Evolutionary conservation across 2,888 invertebrate species (phyloP).

Genomic region (Rugalucina vietnamica): DNA sequence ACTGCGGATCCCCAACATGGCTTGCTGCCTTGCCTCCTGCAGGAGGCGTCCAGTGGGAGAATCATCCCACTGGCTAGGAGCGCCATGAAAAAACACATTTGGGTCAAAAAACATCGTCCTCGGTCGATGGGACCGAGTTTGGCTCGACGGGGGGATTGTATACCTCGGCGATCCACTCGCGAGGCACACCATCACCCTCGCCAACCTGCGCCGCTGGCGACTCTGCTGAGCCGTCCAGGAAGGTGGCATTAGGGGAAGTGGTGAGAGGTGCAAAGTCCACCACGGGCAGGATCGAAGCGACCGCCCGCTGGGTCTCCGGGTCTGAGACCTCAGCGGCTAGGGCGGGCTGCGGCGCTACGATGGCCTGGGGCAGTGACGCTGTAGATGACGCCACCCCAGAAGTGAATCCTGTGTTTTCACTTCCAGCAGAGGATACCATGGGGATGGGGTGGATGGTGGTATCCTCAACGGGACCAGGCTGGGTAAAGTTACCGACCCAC

Average conservation of each 20-base stretch:
- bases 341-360: too few species aligned
- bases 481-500: too few species aligned
- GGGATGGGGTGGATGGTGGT: too few species aligned
- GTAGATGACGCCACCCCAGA: background rate
- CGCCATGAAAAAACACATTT: background rate
- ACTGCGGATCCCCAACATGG: background rate
- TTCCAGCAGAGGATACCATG: too few species aligned
- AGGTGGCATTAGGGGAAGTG: background rate
- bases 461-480: too few species aligned
- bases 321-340: background rate
- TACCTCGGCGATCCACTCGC: background rate
- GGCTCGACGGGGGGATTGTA: too few species aligned
- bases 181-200: background rate
- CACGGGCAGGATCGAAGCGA: background rate
- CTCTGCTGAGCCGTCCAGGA: background rate
- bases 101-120: background rate
- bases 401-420: too few species aligned
- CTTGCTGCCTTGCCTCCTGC: background rate
- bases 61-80: background rate
- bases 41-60: too few species aligned
- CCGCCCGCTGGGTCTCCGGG: background rate
- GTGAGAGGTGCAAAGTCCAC: background rate
- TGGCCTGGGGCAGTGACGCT: background rate
- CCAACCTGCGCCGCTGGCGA: background rate
- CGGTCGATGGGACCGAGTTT: background rate